A percentile compares a stretch with the other conserved stretches of the same genome.
Evolutionary conservation across 1,140 invertebrate species (phyloP).

Genomic region (Drosophila tristis): DNA sequence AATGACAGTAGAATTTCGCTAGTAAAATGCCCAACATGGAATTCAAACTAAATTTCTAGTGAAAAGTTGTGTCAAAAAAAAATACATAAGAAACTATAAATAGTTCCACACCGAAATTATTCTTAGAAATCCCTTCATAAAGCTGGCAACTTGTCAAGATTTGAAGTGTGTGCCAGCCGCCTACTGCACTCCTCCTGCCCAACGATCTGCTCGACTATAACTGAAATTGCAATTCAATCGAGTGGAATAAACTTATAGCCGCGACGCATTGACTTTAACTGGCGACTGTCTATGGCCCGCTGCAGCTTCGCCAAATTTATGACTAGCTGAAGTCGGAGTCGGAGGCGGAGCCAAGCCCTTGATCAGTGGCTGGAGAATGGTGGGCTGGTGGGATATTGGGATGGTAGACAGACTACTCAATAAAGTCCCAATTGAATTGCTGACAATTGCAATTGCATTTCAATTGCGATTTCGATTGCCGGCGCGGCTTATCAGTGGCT

Average conservation of each 20-base stretch:
- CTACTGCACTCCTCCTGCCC: too few species aligned
- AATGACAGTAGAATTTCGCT: too few species aligned
- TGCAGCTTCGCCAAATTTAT: slow-evolving; percentile 58
- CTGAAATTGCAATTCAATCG: slow-evolving; percentile 76
- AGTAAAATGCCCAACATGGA: not conserved
- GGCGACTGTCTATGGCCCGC: slow-evolving; percentile 53
- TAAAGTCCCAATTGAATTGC: slow-evolving; percentile 72
- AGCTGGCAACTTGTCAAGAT: too few species aligned
- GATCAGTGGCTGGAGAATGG: not conserved
- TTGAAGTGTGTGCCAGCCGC: not conserved
- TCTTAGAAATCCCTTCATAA: too few species aligned
- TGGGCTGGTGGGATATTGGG: not conserved
- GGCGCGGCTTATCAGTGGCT: slow-evolving; percentile 36
- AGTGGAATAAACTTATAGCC: slow-evolving; percentile 77
- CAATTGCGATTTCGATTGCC: slow-evolving; percentile 35
- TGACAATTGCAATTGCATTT: slow-evolving; percentile 67
- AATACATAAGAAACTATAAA: not conserved
- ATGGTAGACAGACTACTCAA: slow-evolving; percentile 41
- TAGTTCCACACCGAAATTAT: too few species aligned
- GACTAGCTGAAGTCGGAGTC: slow-evolving; percentile 21
- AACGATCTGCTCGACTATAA: slow-evolving; percentile 18
- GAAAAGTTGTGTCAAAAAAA: too few species aligned
- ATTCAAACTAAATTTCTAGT: slow-evolving; percentile 1
- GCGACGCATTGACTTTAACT: slow-evolving; percentile 26
- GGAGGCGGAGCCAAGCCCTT: not conserved